Conservation (phyloP, 2,888 invertebrate genomes). For the Liopterus haemorrhoidalis region DNA sequence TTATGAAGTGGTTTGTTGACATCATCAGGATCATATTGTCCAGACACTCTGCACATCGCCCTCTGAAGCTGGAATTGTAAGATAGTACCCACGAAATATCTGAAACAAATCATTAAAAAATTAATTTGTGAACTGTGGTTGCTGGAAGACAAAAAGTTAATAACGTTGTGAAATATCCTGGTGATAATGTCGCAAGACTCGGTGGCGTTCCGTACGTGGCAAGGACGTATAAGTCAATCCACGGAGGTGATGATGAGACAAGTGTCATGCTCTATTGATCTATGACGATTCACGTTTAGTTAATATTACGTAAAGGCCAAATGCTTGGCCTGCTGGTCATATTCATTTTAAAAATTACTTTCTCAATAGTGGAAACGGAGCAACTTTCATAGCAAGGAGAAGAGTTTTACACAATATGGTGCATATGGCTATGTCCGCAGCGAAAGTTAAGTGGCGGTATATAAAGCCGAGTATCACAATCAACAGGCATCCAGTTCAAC, state of each 20-base stretch:
- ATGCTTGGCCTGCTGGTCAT: slow-evolving; percentile 30
- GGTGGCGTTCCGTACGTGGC: too few species aligned
- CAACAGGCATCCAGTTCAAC: slow-evolving; percentile 55
- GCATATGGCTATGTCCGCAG: slow-evolving; percentile 42
- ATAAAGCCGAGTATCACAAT: slow-evolving; percentile 51
- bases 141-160: too few species aligned
- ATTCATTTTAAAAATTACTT: slow-evolving; percentile 40
- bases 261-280: slow-evolving; percentile 6
- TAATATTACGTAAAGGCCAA: slow-evolving; percentile 42
- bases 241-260: too few species aligned
- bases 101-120: slow-evolving; percentile 47
- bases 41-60: slow-evolving; percentile 74
- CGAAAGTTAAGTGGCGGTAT: slow-evolving; percentile 54
- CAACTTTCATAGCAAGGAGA: slow-evolving; percentile 37
- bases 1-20: slow-evolving; percentile 71
- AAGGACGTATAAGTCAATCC: too few species aligned
- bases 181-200: too few species aligned
- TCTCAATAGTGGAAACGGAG: slow-evolving; percentile 39
- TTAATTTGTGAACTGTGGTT: too few species aligned
- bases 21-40: slow-evolving; percentile 72
- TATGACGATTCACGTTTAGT: slow-evolving; percentile 12
- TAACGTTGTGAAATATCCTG: too few species aligned
- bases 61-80: slow-evolving; percentile 91
- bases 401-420: slow-evolving; percentile 40
- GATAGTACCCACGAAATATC: slow-evolving; percentile 88